phyloP scores from a whole-genome alignment of 2,113 vertebrate genomes.

The Anguilla japonica region DNA sequence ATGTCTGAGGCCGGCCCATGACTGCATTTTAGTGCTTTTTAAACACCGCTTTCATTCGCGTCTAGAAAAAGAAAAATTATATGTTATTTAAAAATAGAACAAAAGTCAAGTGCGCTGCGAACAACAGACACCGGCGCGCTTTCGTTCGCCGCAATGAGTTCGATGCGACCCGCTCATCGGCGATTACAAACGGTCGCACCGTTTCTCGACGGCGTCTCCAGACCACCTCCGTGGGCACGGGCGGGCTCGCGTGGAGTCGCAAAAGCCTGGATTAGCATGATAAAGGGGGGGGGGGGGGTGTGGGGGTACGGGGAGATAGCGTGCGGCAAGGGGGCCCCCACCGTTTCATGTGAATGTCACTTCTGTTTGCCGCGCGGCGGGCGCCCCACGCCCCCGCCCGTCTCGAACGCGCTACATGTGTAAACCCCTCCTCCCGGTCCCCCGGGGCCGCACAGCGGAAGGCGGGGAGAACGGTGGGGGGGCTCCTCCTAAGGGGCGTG shows the following conservation, averaged over 20 bases:
- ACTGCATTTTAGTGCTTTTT: no score
- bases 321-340: not conserved
- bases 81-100: not conserved
- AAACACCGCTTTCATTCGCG: not conserved
- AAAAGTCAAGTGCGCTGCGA: conserved; percentile 19
- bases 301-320: no score
- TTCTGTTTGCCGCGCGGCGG: not conserved
- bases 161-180: conserved; percentile 25
- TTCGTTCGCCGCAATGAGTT: conserved; percentile 12
- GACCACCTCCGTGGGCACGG: no score
- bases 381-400: not conserved
- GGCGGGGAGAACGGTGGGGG: no score
- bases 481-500: not conserved
- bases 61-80: not conserved
- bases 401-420: conserved; percentile 8
- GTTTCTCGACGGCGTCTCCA: no score
- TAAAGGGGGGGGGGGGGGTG: not conserved
- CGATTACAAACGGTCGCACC: conserved; percentile 23
- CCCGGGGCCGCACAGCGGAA: not conserved
- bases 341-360: not conserved
- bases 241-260: not conserved
- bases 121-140: not conserved
- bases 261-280: not conserved
- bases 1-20: no score
- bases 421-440: not conserved